Base-by-base conservation (phyloP, 2,888 invertebrate genomes). In the Nemapogon koenigi region DNA sequence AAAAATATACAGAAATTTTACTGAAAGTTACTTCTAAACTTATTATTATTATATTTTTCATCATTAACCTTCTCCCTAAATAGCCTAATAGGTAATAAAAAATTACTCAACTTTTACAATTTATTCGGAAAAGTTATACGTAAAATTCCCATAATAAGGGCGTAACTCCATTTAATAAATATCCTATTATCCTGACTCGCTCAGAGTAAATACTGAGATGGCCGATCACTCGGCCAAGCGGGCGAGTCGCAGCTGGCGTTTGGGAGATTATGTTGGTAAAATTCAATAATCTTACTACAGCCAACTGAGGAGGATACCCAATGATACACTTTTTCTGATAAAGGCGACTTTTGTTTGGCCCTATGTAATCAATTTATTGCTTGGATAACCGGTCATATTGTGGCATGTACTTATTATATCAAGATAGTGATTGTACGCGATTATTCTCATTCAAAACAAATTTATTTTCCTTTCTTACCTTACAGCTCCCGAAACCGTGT, bases 271-370 rank as follows among this genome's bases (percentile, higher is more conserved):
- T 63, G 60, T 64, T 57, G 60, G 57, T 62, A 57, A 61, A 72
- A 72, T 69, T 72, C 69, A 69, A 72, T 71, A 72, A 70, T 64
- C 64, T 66, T 55, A 53, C 50, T 54, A 57, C 53, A 49, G 52
- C 60, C 69, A 71, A 62, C 71, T 73, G 69, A 56, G 65, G 43
- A 53, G 51, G 56, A 50, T 52, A 50, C 52, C 46, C 50, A 8
- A 14, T 6, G n/a, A 53, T 57, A 51, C 55, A 52, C 48, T 49
- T 45, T 35, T 35, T 38, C 43, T 45, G 46, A 11, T 13, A n/a
- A n/a, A 33, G 17, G 18, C 33, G 17, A 18, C 19, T 33, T 33
- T 18, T 33, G n/a, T n/a, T n/a, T n/a, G n/a, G n/a, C n/a, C n/a
- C n/a, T n/a, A n/a, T n/a, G n/a, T n/a, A n/a, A n/a, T n/a, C n/a